Evolutionary conservation across 2,113 vertebrate genomes (phyloP), one percentile per base, ranked within the genome.

Genomic region (Pogona vitticeps): DNA sequence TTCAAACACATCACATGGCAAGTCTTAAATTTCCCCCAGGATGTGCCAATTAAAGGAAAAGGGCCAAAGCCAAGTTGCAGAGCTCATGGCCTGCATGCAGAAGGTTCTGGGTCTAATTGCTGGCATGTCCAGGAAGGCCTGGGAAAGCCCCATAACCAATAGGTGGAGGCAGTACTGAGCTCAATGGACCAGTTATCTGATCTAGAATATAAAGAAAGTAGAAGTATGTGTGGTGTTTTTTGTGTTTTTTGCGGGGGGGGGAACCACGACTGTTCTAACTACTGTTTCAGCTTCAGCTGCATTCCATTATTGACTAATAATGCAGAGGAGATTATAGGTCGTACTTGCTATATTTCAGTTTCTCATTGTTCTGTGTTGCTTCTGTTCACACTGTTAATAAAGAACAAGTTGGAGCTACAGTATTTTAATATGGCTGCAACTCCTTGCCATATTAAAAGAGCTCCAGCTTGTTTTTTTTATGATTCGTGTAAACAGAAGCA

Each of bases 341-440:
- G n/a, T n/a, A n/a, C n/a, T n/a, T n/a, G n/a, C n/a, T n/a, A n/a
- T n/a, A n/a, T n/a, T n/a, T n/a, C n/a, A n/a, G n/a, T n/a, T n/a
- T n/a, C n/a, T n/a, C n/a, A n/a, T n/a, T n/a, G n/a, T n/a, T n/a
- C n/a, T n/a, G n/a, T n/a, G n/a, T n/a, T n/a, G n/a, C n/a, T n/a
- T n/a, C n/a, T n/a, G n/a, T n/a, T n/a, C n/a, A n/a, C n/a, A n/a
- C n/a, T n/a, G n/a, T n/a, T n/a, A n/a, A n/a, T 59, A 17, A 59
- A 59, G 58, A 59, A 59, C 58, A 17, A 59, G 58, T 13, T 17
- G 58, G 14, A 17, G 58, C 21, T 72, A 15, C 70, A 20, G 42
- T 31, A 5, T n/a, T n/a, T n/a, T n/a, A n/a, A n/a, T n/a, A 68
- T 20, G 4, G 38, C 2, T 1, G 0, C 21, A 73, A 1, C 6